phyloP scores from a whole-genome alignment of 1,140 invertebrate species.

The Atta colombica region DNA sequence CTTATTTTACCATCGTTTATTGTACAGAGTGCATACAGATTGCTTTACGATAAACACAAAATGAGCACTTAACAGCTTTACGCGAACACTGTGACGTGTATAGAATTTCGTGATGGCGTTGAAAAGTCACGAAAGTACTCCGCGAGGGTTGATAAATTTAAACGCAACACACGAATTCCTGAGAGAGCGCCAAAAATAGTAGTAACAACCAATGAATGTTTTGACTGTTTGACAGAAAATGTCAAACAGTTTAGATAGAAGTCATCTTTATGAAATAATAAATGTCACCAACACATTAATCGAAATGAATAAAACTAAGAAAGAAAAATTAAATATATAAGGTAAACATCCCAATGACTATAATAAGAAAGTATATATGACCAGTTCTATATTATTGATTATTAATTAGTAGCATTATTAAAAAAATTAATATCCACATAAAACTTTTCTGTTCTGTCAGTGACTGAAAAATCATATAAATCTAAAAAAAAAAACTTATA shows the following conservation, averaged over 20 bases:
- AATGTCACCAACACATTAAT: not conserved
- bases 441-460: no score
- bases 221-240: slow-evolving; percentile 1
- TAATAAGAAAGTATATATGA: no score
- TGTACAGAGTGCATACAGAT: slow-evolving; percentile 6
- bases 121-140: not conserved
- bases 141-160: slow-evolving; percentile 19
- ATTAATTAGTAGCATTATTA: no score
- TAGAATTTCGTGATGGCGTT: slow-evolving; percentile 5
- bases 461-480: no score
- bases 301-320: not conserved
- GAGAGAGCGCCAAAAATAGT: not conserved
- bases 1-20: slow-evolving; percentile 45
- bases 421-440: no score
- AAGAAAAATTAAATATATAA: not conserved
- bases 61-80: slow-evolving; percentile 45
- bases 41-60: slow-evolving; percentile 43
- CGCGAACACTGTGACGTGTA: not conserved
- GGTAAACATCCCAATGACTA: not conserved
- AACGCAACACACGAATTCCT: not conserved
- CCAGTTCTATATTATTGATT: no score
- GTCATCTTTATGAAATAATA: not conserved
- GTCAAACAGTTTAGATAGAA: slow-evolving; percentile 24
- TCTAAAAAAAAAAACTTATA: no score
- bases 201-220: not conserved